Evolutionary conservation across 2,113 vertebrate genomes (phyloP).

Genomic region (Cacatua alba): DNA sequence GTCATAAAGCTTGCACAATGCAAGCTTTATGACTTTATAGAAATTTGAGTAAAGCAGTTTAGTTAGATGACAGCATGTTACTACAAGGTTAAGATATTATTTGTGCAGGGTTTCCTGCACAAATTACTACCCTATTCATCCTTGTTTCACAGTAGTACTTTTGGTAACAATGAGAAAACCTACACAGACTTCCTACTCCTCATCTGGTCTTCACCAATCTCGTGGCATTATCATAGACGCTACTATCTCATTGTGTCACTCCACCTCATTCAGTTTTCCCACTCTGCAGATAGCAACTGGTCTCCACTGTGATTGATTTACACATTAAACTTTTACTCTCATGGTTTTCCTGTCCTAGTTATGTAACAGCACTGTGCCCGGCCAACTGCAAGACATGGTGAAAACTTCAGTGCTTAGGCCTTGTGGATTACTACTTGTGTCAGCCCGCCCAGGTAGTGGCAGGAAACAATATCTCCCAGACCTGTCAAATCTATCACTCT

Average conservation of each 20-base stretch:
- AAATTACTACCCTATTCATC: background rate
- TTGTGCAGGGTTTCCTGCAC: background rate
- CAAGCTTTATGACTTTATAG: background rate
- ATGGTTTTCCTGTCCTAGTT: background rate
- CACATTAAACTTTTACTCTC: background rate
- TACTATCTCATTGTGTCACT: background rate
- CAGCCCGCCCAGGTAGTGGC: constrained; percentile 13
- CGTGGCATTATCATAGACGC: fast-evolving
- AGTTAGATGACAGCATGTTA: background rate
- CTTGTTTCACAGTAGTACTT: background rate
- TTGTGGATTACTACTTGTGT: background rate
- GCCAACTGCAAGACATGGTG: background rate
- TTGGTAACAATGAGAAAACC: background rate
- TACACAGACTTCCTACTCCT: background rate
- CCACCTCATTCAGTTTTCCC: background rate
- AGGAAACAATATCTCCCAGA: constrained; percentile 14
- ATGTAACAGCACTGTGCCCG: background rate
- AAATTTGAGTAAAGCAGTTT: background rate
- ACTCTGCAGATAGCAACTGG: background rate
- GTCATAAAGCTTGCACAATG: background rate
- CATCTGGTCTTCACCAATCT: background rate
- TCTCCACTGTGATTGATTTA: background rate
- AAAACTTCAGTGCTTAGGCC: background rate
- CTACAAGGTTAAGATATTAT: background rate
- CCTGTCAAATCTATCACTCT: constrained; percentile 60